These are phyloP conservation scores for Polyodon spathula DNA, from an alignment of 2,113 vertebrate species.

Conservation along the genomic window DNA sequence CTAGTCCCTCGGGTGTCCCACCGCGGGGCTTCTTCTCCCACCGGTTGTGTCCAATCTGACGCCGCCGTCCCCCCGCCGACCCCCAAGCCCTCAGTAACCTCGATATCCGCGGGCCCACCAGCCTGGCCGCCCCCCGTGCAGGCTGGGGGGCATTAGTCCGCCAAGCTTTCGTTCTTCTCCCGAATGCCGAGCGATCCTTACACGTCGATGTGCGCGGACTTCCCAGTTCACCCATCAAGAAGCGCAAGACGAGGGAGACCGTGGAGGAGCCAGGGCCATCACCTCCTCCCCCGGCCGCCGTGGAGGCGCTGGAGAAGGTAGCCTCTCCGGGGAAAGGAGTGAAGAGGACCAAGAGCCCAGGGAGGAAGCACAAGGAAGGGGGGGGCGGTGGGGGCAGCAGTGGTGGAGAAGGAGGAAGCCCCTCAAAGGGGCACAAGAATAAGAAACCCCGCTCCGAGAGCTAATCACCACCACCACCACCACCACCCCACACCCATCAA, in stretches of 20 bases:
- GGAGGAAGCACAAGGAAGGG: slow-evolving; percentile 73
- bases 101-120: slow-evolving; percentile 34
- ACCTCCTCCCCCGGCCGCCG: slow-evolving; percentile 26
- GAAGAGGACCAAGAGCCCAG: slow-evolving; percentile 64
- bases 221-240: slow-evolving; percentile 84
- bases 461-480: slow-evolving; percentile 55
- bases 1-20: too few relatives aligned
- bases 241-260: slow-evolving; percentile 81
- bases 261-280: slow-evolving; percentile 59
- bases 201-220: slow-evolving; percentile 59
- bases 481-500: slow-evolving; percentile 48
- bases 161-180: slow-evolving; percentile 71
- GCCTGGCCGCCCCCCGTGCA: slow-evolving; percentile 42
- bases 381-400: slow-evolving; percentile 48
- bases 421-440: slow-evolving; percentile 67
- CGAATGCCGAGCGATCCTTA: slow-evolving; percentile 58
- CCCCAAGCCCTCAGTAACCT: slow-evolving; percentile 64
- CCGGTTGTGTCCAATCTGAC: too few relatives aligned
- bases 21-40: too few relatives aligned
- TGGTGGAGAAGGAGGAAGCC: slow-evolving; percentile 43
- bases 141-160: slow-evolving; percentile 65
- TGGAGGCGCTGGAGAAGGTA: slow-evolving; percentile 13
- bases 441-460: slow-evolving; percentile 48
- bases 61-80: slow-evolving; percentile 75
- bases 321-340: slow-evolving; percentile 48